Conservation (phyloP, 2,888 invertebrate species). For the Petrophora chlorosata region DNA sequence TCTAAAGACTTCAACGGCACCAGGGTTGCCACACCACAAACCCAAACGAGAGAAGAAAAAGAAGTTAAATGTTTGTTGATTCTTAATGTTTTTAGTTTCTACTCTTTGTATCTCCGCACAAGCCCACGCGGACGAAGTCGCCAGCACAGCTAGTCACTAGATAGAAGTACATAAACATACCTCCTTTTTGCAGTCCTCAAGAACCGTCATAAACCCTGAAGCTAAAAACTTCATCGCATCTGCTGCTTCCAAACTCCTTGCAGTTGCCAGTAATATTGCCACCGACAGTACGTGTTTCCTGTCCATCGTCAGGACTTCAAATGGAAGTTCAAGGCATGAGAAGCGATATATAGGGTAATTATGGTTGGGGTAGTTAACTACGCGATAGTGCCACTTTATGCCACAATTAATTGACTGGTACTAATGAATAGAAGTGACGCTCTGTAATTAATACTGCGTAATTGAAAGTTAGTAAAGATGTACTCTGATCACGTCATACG, state of each 20-base stretch:
- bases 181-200: slow-evolving; percentile 62
- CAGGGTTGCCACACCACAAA: too few relatives aligned
- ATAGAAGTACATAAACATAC: too few relatives aligned
- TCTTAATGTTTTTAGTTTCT: too few relatives aligned
- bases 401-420: background rate
- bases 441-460: background rate
- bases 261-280: slow-evolving; percentile 34
- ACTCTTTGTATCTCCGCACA: too few relatives aligned
- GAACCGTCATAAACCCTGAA: slow-evolving; percentile 57
- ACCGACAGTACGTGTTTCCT: slow-evolving; percentile 19
- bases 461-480: background rate
- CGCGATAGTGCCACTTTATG: background rate
- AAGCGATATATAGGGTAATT: slow-evolving; percentile 3
- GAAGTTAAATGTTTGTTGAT: too few relatives aligned
- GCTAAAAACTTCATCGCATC: slow-evolving; percentile 59
- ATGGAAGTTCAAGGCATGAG: background rate
- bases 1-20: too few relatives aligned
- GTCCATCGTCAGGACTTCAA: slow-evolving; percentile 17
- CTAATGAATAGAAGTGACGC: background rate
- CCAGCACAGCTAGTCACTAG: too few relatives aligned
- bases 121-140: too few relatives aligned
- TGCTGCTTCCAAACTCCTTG: slow-evolving; percentile 40
- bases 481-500: too few relatives aligned
- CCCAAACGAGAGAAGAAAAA: too few relatives aligned
- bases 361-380: background rate